Evolutionary conservation across 2,797 vertebrate genomes (phyloP).

Genomic region (Gambelia wislizenii): DNA sequence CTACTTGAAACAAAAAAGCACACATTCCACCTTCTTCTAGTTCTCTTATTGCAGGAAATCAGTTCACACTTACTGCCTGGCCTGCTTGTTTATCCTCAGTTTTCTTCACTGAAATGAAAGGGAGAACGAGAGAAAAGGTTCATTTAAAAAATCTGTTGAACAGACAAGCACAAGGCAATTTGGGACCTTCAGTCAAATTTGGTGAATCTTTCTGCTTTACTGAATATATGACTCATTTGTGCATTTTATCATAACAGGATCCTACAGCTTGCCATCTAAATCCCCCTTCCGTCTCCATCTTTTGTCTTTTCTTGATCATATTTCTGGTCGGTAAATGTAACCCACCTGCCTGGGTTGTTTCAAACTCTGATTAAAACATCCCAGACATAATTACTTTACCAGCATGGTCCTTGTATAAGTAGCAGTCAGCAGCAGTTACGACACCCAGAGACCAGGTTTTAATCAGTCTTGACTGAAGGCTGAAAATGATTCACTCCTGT

Average conservation of each 20-base stretch:
- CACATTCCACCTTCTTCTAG: too few species aligned
- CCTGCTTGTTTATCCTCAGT: too few species aligned
- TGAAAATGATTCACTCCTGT: conserved; percentile 77
- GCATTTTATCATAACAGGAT: neutral
- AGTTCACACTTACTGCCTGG: too few species aligned
- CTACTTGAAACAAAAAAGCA: too few species aligned
- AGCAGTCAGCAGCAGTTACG: conserved; percentile 63
- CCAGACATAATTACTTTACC: conserved; percentile 70
- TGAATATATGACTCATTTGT: conserved; percentile 14
- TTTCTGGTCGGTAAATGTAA: conserved; percentile 48
- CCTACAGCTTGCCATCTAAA: conserved; percentile 33
- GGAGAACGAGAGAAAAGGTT: neutral
- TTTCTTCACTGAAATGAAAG: too few species aligned
- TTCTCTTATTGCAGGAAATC: too few species aligned
- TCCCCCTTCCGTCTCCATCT: conserved; percentile 1
- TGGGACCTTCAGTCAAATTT: conserved; percentile 12
- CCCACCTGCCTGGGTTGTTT: conserved; percentile 64
- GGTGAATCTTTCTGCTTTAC: neutral
- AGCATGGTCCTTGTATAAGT: conserved; percentile 64
- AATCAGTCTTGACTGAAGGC: conserved; percentile 75
- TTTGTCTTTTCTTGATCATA: conserved; percentile 41
- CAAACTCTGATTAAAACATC: conserved; percentile 54
- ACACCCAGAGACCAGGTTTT: conserved; percentile 74
- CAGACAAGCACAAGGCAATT: neutral
- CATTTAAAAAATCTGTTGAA: neutral